Evolutionary conservation across 2,797 vertebrate genomes (phyloP).

Genomic region (Bradypodion ventrale): DNA sequence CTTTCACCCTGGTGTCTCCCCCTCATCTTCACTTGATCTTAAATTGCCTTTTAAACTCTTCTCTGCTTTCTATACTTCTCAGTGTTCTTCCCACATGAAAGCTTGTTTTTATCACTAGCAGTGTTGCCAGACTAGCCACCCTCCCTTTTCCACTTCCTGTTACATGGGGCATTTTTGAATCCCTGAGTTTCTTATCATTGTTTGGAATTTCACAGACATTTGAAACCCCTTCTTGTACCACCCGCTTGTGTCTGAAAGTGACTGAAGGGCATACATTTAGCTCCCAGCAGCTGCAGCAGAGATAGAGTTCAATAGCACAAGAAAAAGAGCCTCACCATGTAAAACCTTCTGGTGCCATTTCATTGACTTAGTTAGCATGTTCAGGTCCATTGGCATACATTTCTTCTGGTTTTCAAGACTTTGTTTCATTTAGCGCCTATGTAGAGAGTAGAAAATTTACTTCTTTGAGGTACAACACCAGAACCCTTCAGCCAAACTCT

Average conservation of each 20-base stretch:
- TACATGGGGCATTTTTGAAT: conserved; percentile 25
- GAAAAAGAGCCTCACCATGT: conserved; percentile 21
- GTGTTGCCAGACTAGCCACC: neutral
- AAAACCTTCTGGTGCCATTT: conserved; percentile 34
- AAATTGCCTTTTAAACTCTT: neutral
- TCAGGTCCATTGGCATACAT: conserved; percentile 22
- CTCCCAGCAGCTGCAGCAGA: neutral
- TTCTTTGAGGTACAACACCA: neutral
- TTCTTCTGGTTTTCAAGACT: neutral
- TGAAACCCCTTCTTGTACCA: conserved; percentile 37
- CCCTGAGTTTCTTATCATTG: conserved; percentile 9
- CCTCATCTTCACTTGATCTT: conserved; percentile 6
- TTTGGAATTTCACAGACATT: conserved; percentile 51
- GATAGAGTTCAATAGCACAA: conserved; percentile 29
- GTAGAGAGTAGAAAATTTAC: neutral
- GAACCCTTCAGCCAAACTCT: neutral
- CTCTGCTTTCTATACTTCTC: conserved; percentile 20
- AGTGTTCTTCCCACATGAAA: conserved; percentile 8
- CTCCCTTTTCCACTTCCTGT: conserved; percentile 9
- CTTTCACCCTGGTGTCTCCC: neutral
- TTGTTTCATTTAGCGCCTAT: fast-evolving
- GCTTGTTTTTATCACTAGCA: conserved; percentile 14
- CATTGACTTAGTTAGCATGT: conserved; percentile 33
- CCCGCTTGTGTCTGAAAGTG: conserved; percentile 28
- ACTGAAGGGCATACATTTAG: conserved; percentile 30